Evolutionary conservation across 2,888 invertebrate genomes (phyloP), one percentile per base, ranked within the genome.

Genomic region (Melieria picta): DNA sequence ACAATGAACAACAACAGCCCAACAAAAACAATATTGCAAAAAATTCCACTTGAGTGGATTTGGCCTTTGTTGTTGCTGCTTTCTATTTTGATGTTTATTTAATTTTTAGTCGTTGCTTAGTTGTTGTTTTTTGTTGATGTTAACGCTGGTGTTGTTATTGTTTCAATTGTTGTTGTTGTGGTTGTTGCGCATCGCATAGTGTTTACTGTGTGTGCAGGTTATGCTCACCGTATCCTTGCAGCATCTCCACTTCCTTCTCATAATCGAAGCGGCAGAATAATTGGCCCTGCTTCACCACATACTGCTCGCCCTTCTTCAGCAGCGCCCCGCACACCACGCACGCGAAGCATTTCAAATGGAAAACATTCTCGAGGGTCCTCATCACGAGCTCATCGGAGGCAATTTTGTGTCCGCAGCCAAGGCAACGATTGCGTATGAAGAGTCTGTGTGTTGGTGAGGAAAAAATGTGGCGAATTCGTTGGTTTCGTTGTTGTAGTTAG

Each of bases 221-320:
- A 9, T n/a, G 62, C 62, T 78, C 77, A 87, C 87, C 87, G 75
- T 89, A 89, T 79, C 89, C 90, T 84, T 92, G 91, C 82, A 93
- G 88, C 89, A 93, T 91, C 84, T 91, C 92, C 78, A 92, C 91
- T 85, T 93, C 93, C 82, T 93, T 93, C 82, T 94, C 94, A 85
- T 93, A 94, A 88, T 95, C 94, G 69, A 91, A 90, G 74, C 93
- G 88, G 83, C 94, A 94, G 85, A 93, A 92, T 69, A 94, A 89
- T 83, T 94, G 93, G 58, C 91, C 93, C 89, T 88, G 93, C 89
- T 88, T 93, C 83, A 94, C 89, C 77, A 94, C 92, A 84, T 93
- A 95, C 84, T 94, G 91, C 84, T 95, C 94, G 45, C 94, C 93
- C 86, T 93, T 93, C 86, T 93, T 93, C 61, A 94, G 88, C 72